phyloP scores from a whole-genome alignment of 2,797 vertebrate species.

The Aplochiton taeniatus region DNA sequence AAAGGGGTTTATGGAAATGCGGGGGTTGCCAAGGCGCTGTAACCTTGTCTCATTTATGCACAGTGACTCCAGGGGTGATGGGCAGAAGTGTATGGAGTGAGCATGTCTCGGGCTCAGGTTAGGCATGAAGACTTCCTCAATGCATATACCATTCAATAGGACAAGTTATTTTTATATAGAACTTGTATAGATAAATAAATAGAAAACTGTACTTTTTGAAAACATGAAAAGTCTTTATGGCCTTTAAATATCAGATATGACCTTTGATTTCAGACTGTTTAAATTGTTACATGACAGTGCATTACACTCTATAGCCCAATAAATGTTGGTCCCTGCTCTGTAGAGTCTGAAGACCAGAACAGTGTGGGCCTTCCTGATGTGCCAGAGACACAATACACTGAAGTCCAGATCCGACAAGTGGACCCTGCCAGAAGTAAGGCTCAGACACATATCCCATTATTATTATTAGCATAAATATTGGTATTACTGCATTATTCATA shows the following conservation, averaged over 20 bases:
- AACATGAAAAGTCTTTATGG: too few species aligned
- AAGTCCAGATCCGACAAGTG: slow-evolving; percentile 44
- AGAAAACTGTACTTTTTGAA: too few species aligned
- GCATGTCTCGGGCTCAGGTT: slow-evolving; percentile 67
- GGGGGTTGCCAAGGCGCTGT: too few species aligned
- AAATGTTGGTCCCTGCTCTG: slow-evolving; percentile 9
- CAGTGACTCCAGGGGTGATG: slow-evolving; percentile 75
- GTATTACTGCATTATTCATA: too few species aligned
- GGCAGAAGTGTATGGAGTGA: slow-evolving; percentile 78
- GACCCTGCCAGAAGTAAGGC: slow-evolving; percentile 56
- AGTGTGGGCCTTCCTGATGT: slow-evolving; percentile 44
- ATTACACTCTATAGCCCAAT: not conserved
- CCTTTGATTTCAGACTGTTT: too few species aligned
- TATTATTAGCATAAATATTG: not conserved
- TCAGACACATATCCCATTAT: not conserved
- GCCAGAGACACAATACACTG: slow-evolving; percentile 45
- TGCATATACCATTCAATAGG: not conserved
- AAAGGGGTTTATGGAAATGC: too few species aligned
- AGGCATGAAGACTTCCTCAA: slow-evolving; percentile 14
- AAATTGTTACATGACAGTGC: too few species aligned
- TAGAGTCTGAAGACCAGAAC: slow-evolving; percentile 72
- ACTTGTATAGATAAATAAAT: too few species aligned
- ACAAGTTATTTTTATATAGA: too few species aligned
- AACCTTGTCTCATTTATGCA: slow-evolving; percentile 12
- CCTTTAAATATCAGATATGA: too few species aligned